phyloP scores from a whole-genome alignment of 1,140 invertebrate species.

The Bicyclus anynana region DNA sequence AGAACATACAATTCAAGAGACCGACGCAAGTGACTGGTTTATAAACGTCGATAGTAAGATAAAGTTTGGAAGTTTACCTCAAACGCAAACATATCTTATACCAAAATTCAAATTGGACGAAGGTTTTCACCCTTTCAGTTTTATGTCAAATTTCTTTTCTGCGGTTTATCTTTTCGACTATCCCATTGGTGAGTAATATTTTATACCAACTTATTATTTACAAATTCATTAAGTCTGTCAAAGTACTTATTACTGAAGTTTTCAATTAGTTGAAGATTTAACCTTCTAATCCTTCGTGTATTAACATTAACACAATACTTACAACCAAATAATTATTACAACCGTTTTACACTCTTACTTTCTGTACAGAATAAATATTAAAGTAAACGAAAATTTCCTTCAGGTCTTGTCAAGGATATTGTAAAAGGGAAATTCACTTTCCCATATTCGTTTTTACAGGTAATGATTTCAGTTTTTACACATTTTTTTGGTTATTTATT shows the following conservation, averaged over 20 bases:
- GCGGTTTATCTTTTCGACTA: slow-evolving; percentile 67
- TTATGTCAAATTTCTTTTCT: slow-evolving; percentile 66
- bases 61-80: slow-evolving; percentile 64
- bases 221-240: no score
- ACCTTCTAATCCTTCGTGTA: no score
- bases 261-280: no score
- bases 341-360: no score
- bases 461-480: slow-evolving; percentile 25
- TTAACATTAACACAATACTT: no score
- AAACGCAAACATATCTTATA: slow-evolving; percentile 67
- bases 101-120: slow-evolving; percentile 62
- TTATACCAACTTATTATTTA: no score
- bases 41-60: slow-evolving; percentile 61
- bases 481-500: not conserved
- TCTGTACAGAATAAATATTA: not conserved
- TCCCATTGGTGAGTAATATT: slow-evolving; percentile 57
- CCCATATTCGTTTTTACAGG: slow-evolving; percentile 68
- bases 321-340: no score
- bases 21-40: slow-evolving; percentile 53
- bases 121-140: slow-evolving; percentile 63
- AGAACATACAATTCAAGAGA: slow-evolving; percentile 52
- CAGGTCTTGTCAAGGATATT: slow-evolving; percentile 67
- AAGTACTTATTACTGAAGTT: no score
- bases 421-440: slow-evolving; percentile 62
- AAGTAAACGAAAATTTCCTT: slow-evolving; percentile 21